Percentiles rank a stretch among this genome's conserved stretches.
Conservation (phyloP, 2,888 invertebrate species). For the Laspeyria flexula region DNA sequence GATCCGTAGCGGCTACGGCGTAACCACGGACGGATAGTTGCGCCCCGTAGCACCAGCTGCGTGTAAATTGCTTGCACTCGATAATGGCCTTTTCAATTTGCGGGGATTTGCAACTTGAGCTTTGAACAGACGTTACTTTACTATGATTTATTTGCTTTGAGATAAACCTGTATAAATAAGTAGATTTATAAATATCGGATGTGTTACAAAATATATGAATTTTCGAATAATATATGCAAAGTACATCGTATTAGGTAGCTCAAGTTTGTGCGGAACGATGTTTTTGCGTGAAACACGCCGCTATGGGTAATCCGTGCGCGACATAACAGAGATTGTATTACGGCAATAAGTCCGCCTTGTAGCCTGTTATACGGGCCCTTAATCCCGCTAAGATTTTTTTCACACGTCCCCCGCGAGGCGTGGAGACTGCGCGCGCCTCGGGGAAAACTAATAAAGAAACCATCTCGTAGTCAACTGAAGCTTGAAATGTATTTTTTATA, state of each 20-base stretch:
- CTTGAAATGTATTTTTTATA: slow-evolving; percentile 87
- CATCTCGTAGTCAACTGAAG: slow-evolving; percentile 84
- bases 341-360: slow-evolving; percentile 76
- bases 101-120: slow-evolving; percentile 75
- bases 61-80: slow-evolving; percentile 80
- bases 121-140: slow-evolving; percentile 56
- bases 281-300: slow-evolving; percentile 66
- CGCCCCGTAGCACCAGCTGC: slow-evolving; percentile 77
- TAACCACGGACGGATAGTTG: slow-evolving; percentile 48
- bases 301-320: slow-evolving; percentile 77
- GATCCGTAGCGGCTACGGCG: slow-evolving; percentile 35
- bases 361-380: slow-evolving; percentile 79
- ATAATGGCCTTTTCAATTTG: slow-evolving; percentile 85
- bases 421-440: slow-evolving; percentile 57
- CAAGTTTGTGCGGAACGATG: slow-evolving; percentile 28
- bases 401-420: slow-evolving; percentile 77
- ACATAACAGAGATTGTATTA: slow-evolving; percentile 85
- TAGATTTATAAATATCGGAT: too few relatives aligned
- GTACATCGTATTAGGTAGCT: slow-evolving; percentile 34
- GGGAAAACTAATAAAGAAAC: slow-evolving; percentile 86
- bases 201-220: not conserved
- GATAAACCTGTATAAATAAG: slow-evolving; percentile 4
- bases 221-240: slow-evolving; percentile 18
- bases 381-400: slow-evolving; percentile 79
- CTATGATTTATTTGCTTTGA: slow-evolving; percentile 42